Percentiles rank a stretch among this genome's conserved stretches.
Evolutionary conservation across 2,888 invertebrate genomes (phyloP).

Genomic region (Hesperia comma): DNA sequence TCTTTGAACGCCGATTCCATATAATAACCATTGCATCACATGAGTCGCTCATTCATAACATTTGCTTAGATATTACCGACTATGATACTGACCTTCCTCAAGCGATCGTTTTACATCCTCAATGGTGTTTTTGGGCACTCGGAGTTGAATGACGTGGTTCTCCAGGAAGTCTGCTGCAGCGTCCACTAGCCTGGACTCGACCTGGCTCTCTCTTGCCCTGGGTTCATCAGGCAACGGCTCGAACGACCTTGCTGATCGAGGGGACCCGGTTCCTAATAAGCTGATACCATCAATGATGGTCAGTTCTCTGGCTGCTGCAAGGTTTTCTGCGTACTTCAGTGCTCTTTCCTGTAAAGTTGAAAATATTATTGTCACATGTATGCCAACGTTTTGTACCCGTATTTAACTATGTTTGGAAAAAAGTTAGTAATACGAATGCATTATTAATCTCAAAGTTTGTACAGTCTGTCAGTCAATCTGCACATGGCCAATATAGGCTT

Average conservation of each 20-base stretch:
- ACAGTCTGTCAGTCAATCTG: too few relatives aligned
- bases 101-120: slow-evolving; percentile 90
- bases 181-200: slow-evolving; percentile 89
- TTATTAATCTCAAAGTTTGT: too few relatives aligned
- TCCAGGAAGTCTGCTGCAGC: slow-evolving; percentile 90
- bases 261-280: slow-evolving; percentile 73
- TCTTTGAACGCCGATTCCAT: too few relatives aligned
- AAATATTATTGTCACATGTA: background rate
- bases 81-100: slow-evolving; percentile 88
- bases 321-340: slow-evolving; percentile 86
- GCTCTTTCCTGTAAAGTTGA: slow-evolving; percentile 85
- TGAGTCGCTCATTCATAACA: too few relatives aligned
- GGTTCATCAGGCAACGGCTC: slow-evolving; percentile 88
- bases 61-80: background rate
- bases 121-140: slow-evolving; percentile 89
- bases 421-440: too few relatives aligned
- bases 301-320: slow-evolving; percentile 80
- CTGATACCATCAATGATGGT: slow-evolving; percentile 85
- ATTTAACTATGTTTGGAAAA: too few relatives aligned
- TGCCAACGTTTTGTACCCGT: too few relatives aligned
- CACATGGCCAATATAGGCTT: too few relatives aligned
- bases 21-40: too few relatives aligned
- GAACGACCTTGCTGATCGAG: slow-evolving; percentile 84
- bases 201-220: slow-evolving; percentile 88
- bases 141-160: slow-evolving; percentile 91